phyloP scores from a whole-genome alignment of 2,113 vertebrate species.

The Pteruthius melanotis region DNA sequence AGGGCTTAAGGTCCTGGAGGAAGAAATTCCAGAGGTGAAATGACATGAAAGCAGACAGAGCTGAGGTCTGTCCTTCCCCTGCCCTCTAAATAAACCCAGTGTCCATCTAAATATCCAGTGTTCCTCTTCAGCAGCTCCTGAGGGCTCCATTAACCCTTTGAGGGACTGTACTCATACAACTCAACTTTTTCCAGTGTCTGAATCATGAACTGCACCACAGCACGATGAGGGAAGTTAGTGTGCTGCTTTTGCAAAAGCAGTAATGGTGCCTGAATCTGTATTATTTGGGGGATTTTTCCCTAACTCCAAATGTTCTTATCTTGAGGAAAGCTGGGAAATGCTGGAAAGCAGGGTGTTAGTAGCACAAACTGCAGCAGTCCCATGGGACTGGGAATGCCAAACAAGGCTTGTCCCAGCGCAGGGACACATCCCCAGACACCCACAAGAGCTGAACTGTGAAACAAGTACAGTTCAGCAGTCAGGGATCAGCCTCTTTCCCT shows the following conservation, averaged over 20 bases:
- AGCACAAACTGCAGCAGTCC: neutral
- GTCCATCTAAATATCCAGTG: neutral
- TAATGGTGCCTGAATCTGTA: neutral
- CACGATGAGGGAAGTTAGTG: neutral
- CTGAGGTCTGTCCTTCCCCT: neutral
- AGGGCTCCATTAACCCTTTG: neutral
- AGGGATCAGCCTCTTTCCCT: neutral
- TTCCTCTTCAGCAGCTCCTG: conserved; percentile 44
- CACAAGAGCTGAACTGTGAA: neutral
- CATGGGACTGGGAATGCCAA: neutral
- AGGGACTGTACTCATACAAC: neutral
- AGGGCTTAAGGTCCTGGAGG: neutral
- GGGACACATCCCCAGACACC: neutral
- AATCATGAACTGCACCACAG: neutral
- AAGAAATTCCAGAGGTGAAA: neutral
- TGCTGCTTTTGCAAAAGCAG: neutral
- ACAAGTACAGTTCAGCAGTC: neutral
- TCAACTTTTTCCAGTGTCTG: neutral
- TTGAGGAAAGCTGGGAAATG: neutral
- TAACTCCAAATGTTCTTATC: neutral
- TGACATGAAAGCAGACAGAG: neutral
- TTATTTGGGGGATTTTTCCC: neutral
- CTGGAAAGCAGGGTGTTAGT: rapidly evolving
- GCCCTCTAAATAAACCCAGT: neutral
- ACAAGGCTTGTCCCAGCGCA: neutral